Evolutionary conservation across 2,888 invertebrate species (phyloP), one percentile per base, ranked within the genome.

Genomic region (Drosophila neotestacea): DNA sequence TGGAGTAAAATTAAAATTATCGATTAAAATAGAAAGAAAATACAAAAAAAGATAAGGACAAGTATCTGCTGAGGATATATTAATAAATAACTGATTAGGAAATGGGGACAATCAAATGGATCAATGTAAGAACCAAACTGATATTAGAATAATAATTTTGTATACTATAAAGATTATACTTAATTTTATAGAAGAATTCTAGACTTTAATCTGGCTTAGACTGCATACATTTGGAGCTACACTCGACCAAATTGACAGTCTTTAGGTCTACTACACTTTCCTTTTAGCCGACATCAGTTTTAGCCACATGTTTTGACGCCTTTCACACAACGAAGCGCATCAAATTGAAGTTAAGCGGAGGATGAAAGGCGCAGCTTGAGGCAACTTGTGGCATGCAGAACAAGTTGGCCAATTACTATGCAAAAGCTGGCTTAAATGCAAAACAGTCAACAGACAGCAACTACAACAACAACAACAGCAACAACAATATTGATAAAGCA

Each of bases 401-500:
- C 69, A 55, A 70, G 46, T 78, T 70, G 69, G 71, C 68, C 74
- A 75, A 81, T 90, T 86, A 69, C 77, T 89, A 90, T 90, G 89
- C 88, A 90, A 77, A 77, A 77, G 55, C 72, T 59, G 63, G 54
- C 58, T 50, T 59, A 67, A 70, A 83, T 88, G 83, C 85, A 82
- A 82, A 79, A 52, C 62, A 50, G 69, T 6, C 54, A 48, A 44
- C 55, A 22, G 13, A 32, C 48, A 48, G 22, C 50, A 32, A 9
- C 51, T 27, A 27, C 41, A 50, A 27, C 42, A n/a, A 22, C 50
- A 60, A 27, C 50, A 52, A 7, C 32, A 42, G 6, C 56, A 28
- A 66, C 70, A 73, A 73, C 68, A 41, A 74, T 63, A 67, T 67
- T 90, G 88, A 88, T 88, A 89, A 85, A 90, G 89, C 88, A 90